Conservation (phyloP, 1,140 invertebrate species). For the Lepidurus couesii region DNA sequence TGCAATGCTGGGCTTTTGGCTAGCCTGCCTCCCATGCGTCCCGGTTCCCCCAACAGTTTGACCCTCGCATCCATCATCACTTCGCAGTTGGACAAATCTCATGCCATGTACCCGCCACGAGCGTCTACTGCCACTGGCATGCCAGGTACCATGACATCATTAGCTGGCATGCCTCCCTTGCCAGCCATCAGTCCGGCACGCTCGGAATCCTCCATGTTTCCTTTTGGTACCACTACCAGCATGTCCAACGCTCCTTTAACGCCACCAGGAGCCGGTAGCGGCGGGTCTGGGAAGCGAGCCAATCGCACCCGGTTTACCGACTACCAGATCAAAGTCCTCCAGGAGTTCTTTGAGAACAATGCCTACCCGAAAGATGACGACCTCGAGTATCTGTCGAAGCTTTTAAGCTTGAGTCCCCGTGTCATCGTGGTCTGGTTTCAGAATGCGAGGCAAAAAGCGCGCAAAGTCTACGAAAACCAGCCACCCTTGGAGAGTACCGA, state of each 20-base stretch:
- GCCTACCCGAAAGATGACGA: slow-evolving; percentile 99
- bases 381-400: slow-evolving; percentile 93
- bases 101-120: slow-evolving; percentile 39
- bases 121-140: slow-evolving; percentile 35
- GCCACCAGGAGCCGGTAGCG: slow-evolving; percentile 54
- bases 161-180: slow-evolving; percentile 26
- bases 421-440: slow-evolving; percentile 98
- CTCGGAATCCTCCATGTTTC: slow-evolving; percentile 27
- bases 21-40: not conserved
- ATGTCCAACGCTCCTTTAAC: slow-evolving; percentile 35
- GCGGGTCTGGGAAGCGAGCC: slow-evolving; percentile 75
- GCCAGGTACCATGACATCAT: slow-evolving; percentile 36
- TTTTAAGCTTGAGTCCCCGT: slow-evolving; percentile 83
- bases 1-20: not conserved
- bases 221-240: slow-evolving; percentile 31
- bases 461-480: slow-evolving; percentile 96
- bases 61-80: slow-evolving; percentile 60
- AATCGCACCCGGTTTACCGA: slow-evolving; percentile 98
- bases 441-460: slow-evolving; percentile 90
- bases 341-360: slow-evolving; percentile 99
- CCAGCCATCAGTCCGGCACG: slow-evolving; percentile 30
- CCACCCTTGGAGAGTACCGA: slow-evolving; percentile 68
- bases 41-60: slow-evolving; percentile 52
- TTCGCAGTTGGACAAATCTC: slow-evolving; percentile 54
- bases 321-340: slow-evolving; percentile 96